Conservation (phyloP, 2,888 invertebrate species). For the Lymantria monacha region DNA sequence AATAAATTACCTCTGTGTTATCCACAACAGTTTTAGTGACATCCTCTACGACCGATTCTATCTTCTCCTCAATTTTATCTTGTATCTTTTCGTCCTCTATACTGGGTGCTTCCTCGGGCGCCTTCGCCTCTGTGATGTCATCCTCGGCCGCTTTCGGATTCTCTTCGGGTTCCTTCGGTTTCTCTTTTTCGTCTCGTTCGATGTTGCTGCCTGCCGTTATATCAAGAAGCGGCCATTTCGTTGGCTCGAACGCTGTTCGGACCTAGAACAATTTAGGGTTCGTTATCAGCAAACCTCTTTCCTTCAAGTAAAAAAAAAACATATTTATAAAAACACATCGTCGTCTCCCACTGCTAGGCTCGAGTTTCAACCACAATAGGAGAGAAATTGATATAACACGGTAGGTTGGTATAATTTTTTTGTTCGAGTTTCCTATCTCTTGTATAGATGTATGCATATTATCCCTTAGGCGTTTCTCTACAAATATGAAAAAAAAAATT, state of each 20-base stretch:
- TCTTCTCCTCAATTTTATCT: not conserved
- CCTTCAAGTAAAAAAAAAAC: too few relatives aligned
- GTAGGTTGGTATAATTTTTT: too few relatives aligned
- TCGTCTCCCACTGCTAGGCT: too few relatives aligned
- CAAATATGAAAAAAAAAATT: too few relatives aligned
- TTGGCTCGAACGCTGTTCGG: constrained; percentile 91
- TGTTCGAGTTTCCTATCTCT: too few relatives aligned
- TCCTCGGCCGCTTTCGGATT: constrained; percentile 25
- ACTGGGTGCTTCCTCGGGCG: constrained; percentile 49
- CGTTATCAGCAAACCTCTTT: too few relatives aligned
- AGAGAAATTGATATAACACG: too few relatives aligned
- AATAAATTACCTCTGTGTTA: constrained; percentile 19
- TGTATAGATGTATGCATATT: too few relatives aligned
- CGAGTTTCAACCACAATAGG: too few relatives aligned
- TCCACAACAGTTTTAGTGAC: constrained; percentile 11
- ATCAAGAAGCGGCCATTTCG: constrained; percentile 93
- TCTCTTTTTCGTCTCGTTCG: constrained; percentile 44
- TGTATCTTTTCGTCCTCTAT: constrained; percentile 36
- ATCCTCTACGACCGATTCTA: not conserved
- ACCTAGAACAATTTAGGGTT: constrained; percentile 74
- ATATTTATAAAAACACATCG: too few relatives aligned
- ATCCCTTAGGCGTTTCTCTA: too few relatives aligned
- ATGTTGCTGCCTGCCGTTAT: constrained; percentile 45
- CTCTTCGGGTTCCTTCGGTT: constrained; percentile 23
- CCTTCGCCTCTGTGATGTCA: constrained; percentile 26